These are phyloP conservation scores for Metaphire vulgaris DNA, from an alignment of 1,140 invertebrate genomes.

Conservation along the genomic window DNA sequence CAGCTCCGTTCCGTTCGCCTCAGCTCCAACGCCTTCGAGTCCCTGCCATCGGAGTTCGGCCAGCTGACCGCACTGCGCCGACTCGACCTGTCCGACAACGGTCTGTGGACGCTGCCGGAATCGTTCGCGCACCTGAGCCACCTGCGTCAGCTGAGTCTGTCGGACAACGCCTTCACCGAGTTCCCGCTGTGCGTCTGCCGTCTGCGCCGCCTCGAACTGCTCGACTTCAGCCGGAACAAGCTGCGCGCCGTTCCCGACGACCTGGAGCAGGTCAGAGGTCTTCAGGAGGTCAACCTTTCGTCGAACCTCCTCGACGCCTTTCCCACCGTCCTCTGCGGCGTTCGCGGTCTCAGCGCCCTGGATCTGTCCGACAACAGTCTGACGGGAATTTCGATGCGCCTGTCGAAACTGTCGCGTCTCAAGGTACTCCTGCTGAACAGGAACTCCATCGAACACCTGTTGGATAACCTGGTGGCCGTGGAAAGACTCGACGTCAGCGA, in stretches of 20 bases:
- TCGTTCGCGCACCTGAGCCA: slow-evolving; percentile 43
- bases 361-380: slow-evolving; percentile 22
- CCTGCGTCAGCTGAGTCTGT: slow-evolving; percentile 39
- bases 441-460: slow-evolving; percentile 38
- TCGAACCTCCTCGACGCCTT: slow-evolving; percentile 38
- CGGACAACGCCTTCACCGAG: slow-evolving; percentile 34
- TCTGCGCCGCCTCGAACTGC: slow-evolving; percentile 35
- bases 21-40: background rate
- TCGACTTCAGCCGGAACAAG: slow-evolving; percentile 40
- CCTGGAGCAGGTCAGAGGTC: slow-evolving; percentile 38
- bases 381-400: background rate
- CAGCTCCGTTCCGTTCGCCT: background rate
- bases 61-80: slow-evolving; percentile 25
- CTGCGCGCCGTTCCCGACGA: slow-evolving; percentile 38
- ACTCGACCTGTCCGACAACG: slow-evolving; percentile 39
- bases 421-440: slow-evolving; percentile 39
- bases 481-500: slow-evolving; percentile 41
- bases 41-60: background rate
- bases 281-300: slow-evolving; percentile 41
- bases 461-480: slow-evolving; percentile 36
- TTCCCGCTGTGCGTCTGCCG: slow-evolving; percentile 42
- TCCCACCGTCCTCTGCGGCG: slow-evolving; percentile 33
- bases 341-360: slow-evolving; percentile 33
- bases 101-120: slow-evolving; percentile 38
- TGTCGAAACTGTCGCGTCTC: slow-evolving; percentile 13